Base-by-base conservation (phyloP, 2,888 invertebrate genomes). In the Scaptomyza tumidula region DNA sequence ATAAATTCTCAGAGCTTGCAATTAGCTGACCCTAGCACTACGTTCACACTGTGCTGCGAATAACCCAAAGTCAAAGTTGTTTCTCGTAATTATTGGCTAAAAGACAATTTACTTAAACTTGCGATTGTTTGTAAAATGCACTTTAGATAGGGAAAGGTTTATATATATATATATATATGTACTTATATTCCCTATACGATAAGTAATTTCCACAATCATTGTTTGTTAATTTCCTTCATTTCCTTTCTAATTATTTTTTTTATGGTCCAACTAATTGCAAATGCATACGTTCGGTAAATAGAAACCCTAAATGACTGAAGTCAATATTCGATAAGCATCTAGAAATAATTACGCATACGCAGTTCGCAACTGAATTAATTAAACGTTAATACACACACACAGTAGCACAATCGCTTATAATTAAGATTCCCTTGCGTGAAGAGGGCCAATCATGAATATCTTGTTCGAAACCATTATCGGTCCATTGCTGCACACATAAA, bases 401-500 rank as follows among this genome's bases (percentile, higher is more conserved):
- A 75, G 75, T 49, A 54, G 71, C 41, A 41, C 41, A 41, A 41
- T 41, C 41, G 16, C 52, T 74, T 69, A 80, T 84, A 86, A 88
- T 83, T 86, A 75, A 60, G 54, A 68, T 63, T 75, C 62, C 77
- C 49, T 54, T 64, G 56, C 43, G 52, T 37, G 52, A 43, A 24
- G 31, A 33, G 54, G 45, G 45, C 29, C 56, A 60, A 41, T 48
- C 68, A 81, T 81, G 82, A 75, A 82, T 79, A 75, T 75, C 66
- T 75, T 82, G 78, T 72, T 68, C 33, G 35, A 43, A 41, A 53
- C 68, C 83, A 77, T 87, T 79, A 86, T 72, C 57, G 45, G 46
- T 10, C 41, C 50, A 37, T 33, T 14, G 54, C 63, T 41, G 10
- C 41, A 16, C 41, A 41, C 70, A 33, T 85, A 70, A 85, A 82